Base-by-base conservation (phyloP, 1,140 invertebrate genomes). In the Drosophila sproati region DNA sequence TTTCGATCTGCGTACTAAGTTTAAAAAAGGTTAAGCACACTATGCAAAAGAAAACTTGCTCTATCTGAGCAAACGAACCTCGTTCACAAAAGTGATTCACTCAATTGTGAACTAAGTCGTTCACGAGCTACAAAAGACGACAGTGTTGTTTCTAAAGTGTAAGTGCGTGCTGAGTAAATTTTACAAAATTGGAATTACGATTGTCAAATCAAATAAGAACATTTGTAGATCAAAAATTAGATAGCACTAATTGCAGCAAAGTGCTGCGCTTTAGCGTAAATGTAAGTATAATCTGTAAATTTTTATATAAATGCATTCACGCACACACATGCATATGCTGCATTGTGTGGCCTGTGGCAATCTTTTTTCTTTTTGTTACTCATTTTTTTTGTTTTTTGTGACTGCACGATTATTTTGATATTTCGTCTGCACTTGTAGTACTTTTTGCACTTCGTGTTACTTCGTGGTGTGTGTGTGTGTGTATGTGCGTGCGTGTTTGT, bases 191-290 rank as follows among this genome's bases (percentile, higher is more conserved):
- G 41, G 69, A 69, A 69, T 41, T 69, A 73, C 56, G 61, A 73
- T 68, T 73, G 64, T 47, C 34, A 69, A 73, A 55, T 50, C 64
- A 61, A 73, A 73, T 73, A 69, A 73, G 71, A 73, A 73, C 64
- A 50, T 73, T 73, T 67, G 69, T 48, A 60, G 55, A 69, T 61
- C 29, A 29, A 48, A 61, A 47, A 60, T 55, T 60, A 68, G 55
- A 68, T 55, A 60, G 29, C 56, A 54, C 34, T 60, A 72, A 59
- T 57, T 51, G 83, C 80, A 79, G 80, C 72, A 82, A 79, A 73
- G 77, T 87, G 82, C 76, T 87, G 82, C 73, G 50, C 4, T 77
- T 77, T 39, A 77, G 60, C 70, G 70, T 52, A 61, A 73, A 67
- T 64, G 82, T 87, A 60, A 87, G 82, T 87, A 85, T 64, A 48